Conservation (phyloP, 2,797 vertebrate genomes). For the Sebastes jordani region DNA sequence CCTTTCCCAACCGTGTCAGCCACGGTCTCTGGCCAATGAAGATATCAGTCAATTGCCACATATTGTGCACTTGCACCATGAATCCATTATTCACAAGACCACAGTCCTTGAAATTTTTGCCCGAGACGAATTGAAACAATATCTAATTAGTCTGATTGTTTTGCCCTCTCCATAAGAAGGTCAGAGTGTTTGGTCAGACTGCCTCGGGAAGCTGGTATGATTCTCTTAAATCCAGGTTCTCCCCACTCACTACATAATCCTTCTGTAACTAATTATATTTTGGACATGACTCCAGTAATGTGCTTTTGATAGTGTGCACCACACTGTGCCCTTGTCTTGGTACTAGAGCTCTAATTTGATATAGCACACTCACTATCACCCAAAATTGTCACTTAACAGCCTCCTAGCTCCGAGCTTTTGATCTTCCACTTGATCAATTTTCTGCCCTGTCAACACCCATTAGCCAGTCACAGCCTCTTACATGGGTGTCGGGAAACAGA, state of each 20-base stretch:
- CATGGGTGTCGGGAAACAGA: slow-evolving; percentile 38
- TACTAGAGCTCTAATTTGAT: slow-evolving; percentile 46
- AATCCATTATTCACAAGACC: background rate
- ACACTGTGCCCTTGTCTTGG: slow-evolving; percentile 4
- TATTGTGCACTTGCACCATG: background rate
- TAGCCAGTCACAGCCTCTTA: slow-evolving; percentile 53
- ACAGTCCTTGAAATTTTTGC: background rate
- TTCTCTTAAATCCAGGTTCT: slow-evolving; percentile 9
- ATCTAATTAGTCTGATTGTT: background rate
- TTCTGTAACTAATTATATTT: slow-evolving; percentile 29
- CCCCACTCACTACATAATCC: background rate
- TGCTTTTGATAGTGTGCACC: slow-evolving; percentile 19
- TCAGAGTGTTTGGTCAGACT: slow-evolving; percentile 10
- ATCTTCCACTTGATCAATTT: slow-evolving; percentile 73
- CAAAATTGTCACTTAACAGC: slow-evolving; percentile 57
- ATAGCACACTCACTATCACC: slow-evolving; percentile 35
- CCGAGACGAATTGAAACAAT: background rate
- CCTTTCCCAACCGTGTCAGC: background rate
- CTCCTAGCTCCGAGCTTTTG: slow-evolving; percentile 45
- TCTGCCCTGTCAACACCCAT: slow-evolving; percentile 72
- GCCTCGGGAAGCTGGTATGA: background rate
- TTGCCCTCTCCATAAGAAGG: background rate
- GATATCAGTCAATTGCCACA: background rate
- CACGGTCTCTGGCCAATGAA: background rate
- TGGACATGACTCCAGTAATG: slow-evolving; percentile 15